phyloP scores from a whole-genome alignment of 2,113 vertebrate genomes.

The Phalacrocorax carbo region DNA sequence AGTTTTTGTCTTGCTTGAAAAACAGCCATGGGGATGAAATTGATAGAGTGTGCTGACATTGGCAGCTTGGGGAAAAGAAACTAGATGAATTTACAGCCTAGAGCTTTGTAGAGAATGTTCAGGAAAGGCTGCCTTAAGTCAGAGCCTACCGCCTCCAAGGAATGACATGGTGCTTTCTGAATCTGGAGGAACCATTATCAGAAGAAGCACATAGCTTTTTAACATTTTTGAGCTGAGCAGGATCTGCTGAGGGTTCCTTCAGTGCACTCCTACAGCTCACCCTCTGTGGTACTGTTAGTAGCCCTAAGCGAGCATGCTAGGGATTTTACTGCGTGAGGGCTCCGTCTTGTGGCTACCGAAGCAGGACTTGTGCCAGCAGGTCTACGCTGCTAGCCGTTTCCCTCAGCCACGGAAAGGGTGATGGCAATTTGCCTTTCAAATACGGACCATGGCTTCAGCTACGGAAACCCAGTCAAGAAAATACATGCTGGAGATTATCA shows the following conservation, averaged over 20 bases:
- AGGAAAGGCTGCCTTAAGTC: not conserved
- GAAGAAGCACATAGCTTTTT: not conserved
- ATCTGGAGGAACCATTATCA: not conserved
- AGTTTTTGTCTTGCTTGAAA: not conserved
- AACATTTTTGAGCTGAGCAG: not conserved
- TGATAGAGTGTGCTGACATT: not conserved
- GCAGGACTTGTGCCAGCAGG: not conserved
- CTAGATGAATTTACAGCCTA: not conserved
- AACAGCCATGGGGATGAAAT: accelerated
- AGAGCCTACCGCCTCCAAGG: not conserved
- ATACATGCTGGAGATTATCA: not conserved
- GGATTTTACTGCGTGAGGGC: not conserved
- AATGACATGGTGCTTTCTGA: not conserved
- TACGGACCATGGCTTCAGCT: accelerated
- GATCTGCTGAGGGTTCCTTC: not conserved
- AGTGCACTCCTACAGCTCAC: not conserved
- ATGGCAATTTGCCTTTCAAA: not conserved
- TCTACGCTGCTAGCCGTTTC: not conserved
- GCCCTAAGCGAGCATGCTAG: not conserved
- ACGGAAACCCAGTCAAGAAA: not conserved
- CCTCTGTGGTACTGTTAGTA: not conserved
- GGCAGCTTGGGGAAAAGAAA: not conserved
- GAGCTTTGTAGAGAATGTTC: not conserved
- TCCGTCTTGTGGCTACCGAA: not conserved
- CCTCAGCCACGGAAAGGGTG: not conserved